Evolutionary conservation across 53 echinoderm and acorn worm species (phyloP).

Genomic region (Patiria pectinifera): DNA sequence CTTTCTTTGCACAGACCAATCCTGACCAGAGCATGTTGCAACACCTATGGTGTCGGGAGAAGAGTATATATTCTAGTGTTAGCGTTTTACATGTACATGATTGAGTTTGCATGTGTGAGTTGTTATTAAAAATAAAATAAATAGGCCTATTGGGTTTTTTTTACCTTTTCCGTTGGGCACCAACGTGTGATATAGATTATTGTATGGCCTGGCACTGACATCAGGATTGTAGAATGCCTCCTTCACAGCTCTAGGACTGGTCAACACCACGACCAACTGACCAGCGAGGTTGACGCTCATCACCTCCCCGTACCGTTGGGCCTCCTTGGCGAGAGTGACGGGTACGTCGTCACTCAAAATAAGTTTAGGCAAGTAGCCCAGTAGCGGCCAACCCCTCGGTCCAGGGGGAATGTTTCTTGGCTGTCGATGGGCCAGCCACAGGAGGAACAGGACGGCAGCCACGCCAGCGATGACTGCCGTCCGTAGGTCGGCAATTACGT

Average conservation of each 20-base stretch:
- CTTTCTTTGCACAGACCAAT: slow-evolving; percentile 61
- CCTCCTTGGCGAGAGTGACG: neutral
- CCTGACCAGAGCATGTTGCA: neutral
- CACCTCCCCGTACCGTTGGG: slow-evolving; percentile 11
- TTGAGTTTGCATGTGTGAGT: no score
- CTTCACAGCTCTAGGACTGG: neutral
- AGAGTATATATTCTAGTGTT: no score
- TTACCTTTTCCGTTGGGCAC: no score
- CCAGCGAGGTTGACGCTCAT: slow-evolving; percentile 17
- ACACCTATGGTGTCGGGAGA: slow-evolving; percentile 35
- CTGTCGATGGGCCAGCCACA: neutral
- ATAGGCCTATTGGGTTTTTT: no score
- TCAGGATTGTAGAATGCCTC: neutral
- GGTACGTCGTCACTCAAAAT: neutral
- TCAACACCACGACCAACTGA: slow-evolving; percentile 17
- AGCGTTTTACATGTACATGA: no score
- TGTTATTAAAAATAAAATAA: no score
- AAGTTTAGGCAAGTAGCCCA: slow-evolving; percentile 9
- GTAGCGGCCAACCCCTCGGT: slow-evolving; percentile 31
- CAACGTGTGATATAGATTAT: neutral
- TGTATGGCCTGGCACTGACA: neutral
- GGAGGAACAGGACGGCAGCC: neutral
- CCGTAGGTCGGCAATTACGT: no score
- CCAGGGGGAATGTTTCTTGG: neutral
- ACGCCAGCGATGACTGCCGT: no score